Evolutionary conservation across 2,797 vertebrate species (phyloP), one percentile per base, ranked within the genome.

Genomic region (Lepilemur ruficaudatus): DNA sequence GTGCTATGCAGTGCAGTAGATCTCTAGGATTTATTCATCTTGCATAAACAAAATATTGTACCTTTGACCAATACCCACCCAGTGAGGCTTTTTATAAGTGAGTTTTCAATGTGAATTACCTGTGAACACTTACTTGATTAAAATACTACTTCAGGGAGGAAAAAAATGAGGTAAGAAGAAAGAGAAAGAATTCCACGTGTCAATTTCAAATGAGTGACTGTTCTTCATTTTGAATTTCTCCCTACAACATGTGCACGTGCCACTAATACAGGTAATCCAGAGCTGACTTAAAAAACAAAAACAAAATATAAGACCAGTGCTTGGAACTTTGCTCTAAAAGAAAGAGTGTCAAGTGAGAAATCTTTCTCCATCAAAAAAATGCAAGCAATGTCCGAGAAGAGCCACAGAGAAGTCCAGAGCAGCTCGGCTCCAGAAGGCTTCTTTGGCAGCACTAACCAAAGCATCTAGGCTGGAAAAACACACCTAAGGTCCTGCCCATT

Each of bases 381-480:
- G 28, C 10, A 73, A 70, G 14, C 1, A 18, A n/a, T 3, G 5
- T 81, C 30, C 50, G 32, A 84, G 38, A 89, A 35, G 59, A 75
- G 13, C 32, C 76, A 69, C 32, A 97, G 91, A 75, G 87, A 95
- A 43, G 28, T 94, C 61, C 85, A 90, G 75, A 97, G 76, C 87
- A 97, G 35, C 59, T 97, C 50, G 81, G 18, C 87, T 55, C 55
- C 92, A 97, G 70, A 97, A 97, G 88, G 86, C 46, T 82, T 95
- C 89, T 94, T 81, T 96, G 95, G 94, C 95, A 98, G 92, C 89
- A 73, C 93, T 94, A 89, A 88, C 84, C 89, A 93, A 96, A 96
- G 83, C 94, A 55, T 59, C 32, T 5, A 85, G 90, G 93, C 89
- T 98, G 92, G 94, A 98, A 96, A 96, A 96, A 96, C 79, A 97